phyloP scores from a whole-genome alignment of 2,888 invertebrate species.

The Sinodicranocentrus sp. region DNA sequence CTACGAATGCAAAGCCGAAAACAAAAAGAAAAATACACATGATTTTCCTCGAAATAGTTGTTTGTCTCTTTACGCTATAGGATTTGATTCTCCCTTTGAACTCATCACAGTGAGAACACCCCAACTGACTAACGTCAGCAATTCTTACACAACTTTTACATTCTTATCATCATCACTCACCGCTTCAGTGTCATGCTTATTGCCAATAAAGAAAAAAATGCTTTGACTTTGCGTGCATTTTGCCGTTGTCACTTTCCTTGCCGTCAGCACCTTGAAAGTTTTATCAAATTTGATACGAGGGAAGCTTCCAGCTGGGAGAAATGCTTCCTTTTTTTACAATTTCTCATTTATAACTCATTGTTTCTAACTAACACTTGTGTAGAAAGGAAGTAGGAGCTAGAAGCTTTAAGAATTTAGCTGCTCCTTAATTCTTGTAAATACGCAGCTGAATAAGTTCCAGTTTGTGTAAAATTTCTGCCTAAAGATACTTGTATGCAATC shows the following conservation, averaged over 20 bases:
- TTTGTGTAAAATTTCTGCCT: neutral
- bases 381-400: neutral
- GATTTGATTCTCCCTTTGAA: too few relatives aligned
- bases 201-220: too few relatives aligned
- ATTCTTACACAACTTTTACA: too few relatives aligned
- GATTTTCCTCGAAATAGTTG: too few relatives aligned
- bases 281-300: conserved; percentile 26
- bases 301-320: conserved; percentile 28
- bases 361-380: neutral
- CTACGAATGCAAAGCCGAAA: too few relatives aligned
- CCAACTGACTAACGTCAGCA: too few relatives aligned
- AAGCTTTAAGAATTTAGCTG: neutral
- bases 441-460: neutral
- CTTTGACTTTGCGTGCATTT: too few relatives aligned
- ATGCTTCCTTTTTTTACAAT: conserved; percentile 12
- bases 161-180: too few relatives aligned
- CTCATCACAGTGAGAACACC: too few relatives aligned
- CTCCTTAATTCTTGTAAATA: neutral
- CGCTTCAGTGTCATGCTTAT: too few relatives aligned
- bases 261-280: neutral
- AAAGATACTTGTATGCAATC: neutral
- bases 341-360: conserved; percentile 22
- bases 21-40: too few relatives aligned
- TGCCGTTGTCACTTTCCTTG: neutral
- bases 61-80: too few relatives aligned